Percentiles rank a stretch among this genome's conserved stretches.
Conservation (phyloP, 2,113 vertebrate species). For the Elephantulus edwardii region DNA sequence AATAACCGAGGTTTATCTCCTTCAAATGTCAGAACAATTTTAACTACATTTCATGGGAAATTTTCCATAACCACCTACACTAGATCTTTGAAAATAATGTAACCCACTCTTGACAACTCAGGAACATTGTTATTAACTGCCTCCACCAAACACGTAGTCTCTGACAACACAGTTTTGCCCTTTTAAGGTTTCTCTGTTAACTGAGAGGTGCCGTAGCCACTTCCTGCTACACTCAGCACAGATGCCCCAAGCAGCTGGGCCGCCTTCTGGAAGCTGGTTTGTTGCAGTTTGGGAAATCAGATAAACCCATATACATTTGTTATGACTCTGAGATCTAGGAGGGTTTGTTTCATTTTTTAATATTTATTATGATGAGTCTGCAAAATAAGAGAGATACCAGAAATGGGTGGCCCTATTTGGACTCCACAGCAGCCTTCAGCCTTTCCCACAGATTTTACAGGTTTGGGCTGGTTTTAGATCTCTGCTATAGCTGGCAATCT, state of each 20-base stretch:
- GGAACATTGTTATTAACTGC: background rate
- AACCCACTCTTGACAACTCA: background rate
- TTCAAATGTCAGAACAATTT: background rate
- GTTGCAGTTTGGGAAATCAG: background rate
- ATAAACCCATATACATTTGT: background rate
- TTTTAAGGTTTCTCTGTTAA: background rate
- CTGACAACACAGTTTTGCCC: background rate
- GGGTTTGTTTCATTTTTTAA: background rate
- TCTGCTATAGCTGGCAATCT: background rate
- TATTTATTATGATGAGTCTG: background rate
- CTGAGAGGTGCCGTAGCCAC: fast-evolving
- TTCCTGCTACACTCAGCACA: background rate
- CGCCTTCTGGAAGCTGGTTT: background rate
- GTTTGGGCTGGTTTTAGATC: background rate
- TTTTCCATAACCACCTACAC: background rate
- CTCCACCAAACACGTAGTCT: fast-evolving
- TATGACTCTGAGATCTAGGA: no score
- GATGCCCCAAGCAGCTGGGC: background rate
- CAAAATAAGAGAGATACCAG: background rate
- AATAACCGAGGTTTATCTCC: background rate
- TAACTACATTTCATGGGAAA: background rate
- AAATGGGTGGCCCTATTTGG: no score
- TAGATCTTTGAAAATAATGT: background rate
- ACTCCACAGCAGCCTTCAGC: fast-evolving
- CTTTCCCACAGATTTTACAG: background rate